Base-by-base conservation (phyloP, 2,888 invertebrate species). In the Agrypnus murinus region DNA sequence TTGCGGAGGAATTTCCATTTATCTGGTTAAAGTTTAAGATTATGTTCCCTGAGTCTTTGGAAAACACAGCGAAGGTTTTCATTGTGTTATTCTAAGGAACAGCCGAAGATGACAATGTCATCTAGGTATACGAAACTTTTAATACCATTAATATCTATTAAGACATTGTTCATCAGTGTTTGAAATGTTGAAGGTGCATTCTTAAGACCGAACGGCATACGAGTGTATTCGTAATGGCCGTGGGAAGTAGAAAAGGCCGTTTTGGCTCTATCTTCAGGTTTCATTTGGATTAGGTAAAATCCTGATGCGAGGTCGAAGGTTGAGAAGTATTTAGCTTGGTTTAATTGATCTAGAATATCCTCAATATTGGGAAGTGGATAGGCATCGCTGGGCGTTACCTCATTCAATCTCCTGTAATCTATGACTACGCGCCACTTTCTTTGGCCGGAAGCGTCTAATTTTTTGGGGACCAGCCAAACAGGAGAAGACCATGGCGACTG, bases 51-150 rank as follows among this genome's bases (percentile, higher is more conserved):
- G 10, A 67, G 32, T 40, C 53, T 12, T n/a, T 50, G 19, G 36
- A 73, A 73, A 9, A 66, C 53, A 8, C 45, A 3, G 25, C 8
- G 50, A 19, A 74, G 32, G 65, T 73, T 77, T 2, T 45, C 17
- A 9, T 75, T 72, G 40, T 83, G 82, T 8, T 77, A 74, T 45
- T 74, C 40, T 5, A 82, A 25, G 2, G 74, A 71, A n/a, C 73
- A 58, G 1, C 72, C 77, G 64, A 75, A 58, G 46, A 82, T 73
- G 0, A 84, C 75, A 3, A 83, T 75, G 69, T 84, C 83, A 48
- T 84, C 83, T 8, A 84, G 43, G 65, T 82, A 85, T 0, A 82
- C 79, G 12, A 84, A 77, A 53, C 81, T 79, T 40, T 68, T 65
- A 0, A 64, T 71, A 6, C 75, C 76, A 67, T 77, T 75, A 2